Evolutionary conservation across 30 jellyfish, hydroid and myxozoan species (phyloP).

Genomic region (Chironex yamaguchii): DNA sequence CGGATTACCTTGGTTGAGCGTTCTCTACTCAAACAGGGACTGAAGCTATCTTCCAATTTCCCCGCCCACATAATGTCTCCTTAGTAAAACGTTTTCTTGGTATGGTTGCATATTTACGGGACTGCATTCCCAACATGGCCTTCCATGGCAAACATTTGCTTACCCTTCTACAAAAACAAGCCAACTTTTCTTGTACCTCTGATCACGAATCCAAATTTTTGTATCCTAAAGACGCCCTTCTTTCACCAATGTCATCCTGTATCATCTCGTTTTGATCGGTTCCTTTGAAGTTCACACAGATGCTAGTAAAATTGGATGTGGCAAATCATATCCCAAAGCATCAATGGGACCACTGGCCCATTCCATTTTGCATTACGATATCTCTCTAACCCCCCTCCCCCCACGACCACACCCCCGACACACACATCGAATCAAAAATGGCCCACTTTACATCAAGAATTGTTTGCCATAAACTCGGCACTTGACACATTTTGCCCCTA

Average conservation of each 20-base stretch:
- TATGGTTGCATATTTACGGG: constrained; percentile 33
- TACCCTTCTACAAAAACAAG: neutral
- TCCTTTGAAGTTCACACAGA: constrained; percentile 25
- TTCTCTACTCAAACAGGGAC: constrained; percentile 8
- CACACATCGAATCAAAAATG: constrained; percentile 11
- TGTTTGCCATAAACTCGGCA: constrained; percentile 51
- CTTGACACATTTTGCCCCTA: constrained; percentile 23
- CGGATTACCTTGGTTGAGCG: constrained; percentile 14
- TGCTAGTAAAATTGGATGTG: constrained; percentile 27
- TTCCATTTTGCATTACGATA: constrained; percentile 29
- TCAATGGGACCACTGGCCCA: neutral
- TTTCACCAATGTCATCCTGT: constrained; percentile 21
- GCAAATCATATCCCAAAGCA: constrained; percentile 28
- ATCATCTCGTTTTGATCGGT: constrained; percentile 3
- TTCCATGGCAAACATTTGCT: neutral
- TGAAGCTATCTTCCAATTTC: neutral
- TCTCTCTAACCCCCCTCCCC: no score
- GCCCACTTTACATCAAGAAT: constrained; percentile 50
- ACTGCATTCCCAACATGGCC: constrained; percentile 17
- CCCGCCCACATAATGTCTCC: neutral
- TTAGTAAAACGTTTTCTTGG: constrained; percentile 33
- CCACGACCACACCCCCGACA: no score
- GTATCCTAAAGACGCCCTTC: neutral
- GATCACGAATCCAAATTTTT: neutral
- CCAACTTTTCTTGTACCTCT: neutral